Evolutionary conservation across 2,113 vertebrate genomes (phyloP).

Genomic region (Oceanodroma tethys): DNA sequence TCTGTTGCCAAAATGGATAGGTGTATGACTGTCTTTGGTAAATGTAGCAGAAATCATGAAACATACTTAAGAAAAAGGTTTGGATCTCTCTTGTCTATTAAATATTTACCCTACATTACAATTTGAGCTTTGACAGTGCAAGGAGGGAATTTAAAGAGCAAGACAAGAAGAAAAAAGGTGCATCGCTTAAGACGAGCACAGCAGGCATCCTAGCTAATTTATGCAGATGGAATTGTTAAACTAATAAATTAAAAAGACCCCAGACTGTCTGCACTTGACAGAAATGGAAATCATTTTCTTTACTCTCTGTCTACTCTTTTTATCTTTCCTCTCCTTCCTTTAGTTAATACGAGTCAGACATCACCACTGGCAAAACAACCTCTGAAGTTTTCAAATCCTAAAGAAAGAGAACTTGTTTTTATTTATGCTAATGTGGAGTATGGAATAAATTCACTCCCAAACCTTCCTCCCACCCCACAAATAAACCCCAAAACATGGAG

Average conservation of each 20-base stretch:
- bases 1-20: not conserved
- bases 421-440: not conserved
- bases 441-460: not conserved
- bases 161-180: not conserved
- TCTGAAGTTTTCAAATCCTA: not conserved
- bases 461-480: rapidly evolving
- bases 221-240: not conserved
- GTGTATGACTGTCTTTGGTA: not conserved
- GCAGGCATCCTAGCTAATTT: not conserved
- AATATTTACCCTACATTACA: not conserved
- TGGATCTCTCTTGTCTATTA: not conserved
- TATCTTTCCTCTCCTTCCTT: not conserved
- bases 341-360: not conserved
- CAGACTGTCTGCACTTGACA: not conserved
- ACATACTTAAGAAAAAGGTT: not conserved
- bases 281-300: not conserved
- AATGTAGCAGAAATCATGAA: not conserved
- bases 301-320: not conserved
- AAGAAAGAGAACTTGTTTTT: not conserved
- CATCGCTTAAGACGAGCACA: not conserved
- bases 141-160: not conserved
- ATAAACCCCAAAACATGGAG: not conserved
- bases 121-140: not conserved
- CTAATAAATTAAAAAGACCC: not conserved
- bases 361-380: not conserved